A percentile compares a stretch with the other conserved stretches of the same genome.
Evolutionary conservation across 2,113 vertebrate genomes (phyloP).

Genomic region (Sapajus apella): DNA sequence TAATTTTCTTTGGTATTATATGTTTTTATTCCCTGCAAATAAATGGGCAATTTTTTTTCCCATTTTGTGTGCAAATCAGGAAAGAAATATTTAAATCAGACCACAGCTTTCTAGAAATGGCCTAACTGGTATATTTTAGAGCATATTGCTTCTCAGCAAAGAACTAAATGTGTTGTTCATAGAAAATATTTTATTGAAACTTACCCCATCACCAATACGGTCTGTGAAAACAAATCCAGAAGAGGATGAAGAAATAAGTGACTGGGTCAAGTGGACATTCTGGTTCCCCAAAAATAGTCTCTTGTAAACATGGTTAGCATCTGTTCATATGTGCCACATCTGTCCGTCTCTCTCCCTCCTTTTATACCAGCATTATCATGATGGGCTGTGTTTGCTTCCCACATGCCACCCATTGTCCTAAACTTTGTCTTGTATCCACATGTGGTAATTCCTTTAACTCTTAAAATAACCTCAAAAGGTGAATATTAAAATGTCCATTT

Average conservation of each 20-base stretch:
- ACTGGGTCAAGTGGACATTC: not conserved
- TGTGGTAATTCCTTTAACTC: not conserved
- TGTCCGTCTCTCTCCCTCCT: not conserved
- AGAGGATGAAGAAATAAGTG: not conserved
- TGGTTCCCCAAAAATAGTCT: not conserved
- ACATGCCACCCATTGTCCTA: not conserved
- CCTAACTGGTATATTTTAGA: not conserved
- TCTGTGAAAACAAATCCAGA: not conserved
- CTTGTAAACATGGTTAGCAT: not conserved
- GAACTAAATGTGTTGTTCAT: not conserved
- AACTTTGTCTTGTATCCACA: not conserved
- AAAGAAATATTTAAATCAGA: conserved; percentile 16
- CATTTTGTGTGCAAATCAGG: conserved; percentile 57
- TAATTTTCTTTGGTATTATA: conserved; percentile 64
- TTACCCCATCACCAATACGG: not conserved
- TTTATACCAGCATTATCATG: not conserved
- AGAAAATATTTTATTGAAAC: conserved; percentile 8
- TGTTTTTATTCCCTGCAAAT: conserved; percentile 68
- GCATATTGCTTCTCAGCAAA: not conserved
- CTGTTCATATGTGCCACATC: not conserved
- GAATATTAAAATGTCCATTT: not conserved
- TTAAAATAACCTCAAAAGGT: not conserved
- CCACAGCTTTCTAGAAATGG: conserved; percentile 44
- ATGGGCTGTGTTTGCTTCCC: not conserved
- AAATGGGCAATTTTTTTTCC: conserved; percentile 44